phyloP scores from a whole-genome alignment of 1,140 invertebrate species.

The Daktulosphaira vitifoliae region DNA sequence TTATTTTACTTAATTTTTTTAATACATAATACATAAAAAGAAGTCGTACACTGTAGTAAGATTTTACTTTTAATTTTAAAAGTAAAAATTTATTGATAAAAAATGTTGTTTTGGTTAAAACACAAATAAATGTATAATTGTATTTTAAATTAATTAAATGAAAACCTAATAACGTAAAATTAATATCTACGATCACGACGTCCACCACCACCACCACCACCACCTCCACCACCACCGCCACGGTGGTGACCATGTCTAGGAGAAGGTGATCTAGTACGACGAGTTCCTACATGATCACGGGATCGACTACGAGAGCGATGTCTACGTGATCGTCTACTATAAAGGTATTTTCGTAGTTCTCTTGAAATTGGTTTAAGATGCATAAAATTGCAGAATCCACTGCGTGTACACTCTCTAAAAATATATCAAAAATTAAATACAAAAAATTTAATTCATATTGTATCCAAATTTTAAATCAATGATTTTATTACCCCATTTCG shows the following conservation, averaged over 20 bases:
- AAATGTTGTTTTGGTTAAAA: neutral
- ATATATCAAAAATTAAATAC: no score
- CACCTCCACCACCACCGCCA: slow-evolving; percentile 34
- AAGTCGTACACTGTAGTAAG: neutral
- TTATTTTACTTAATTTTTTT: no score
- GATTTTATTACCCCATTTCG: slow-evolving; percentile 85
- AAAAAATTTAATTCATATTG: no score
- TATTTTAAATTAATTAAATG: neutral
- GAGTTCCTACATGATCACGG: slow-evolving; percentile 38
- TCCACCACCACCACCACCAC: slow-evolving; percentile 29
- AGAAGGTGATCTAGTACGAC: slow-evolving; percentile 37
- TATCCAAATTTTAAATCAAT: no score
- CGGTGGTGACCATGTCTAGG: slow-evolving; percentile 28
- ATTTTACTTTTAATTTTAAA: neutral
- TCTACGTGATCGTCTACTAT: slow-evolving; percentile 46
- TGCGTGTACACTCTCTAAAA: slow-evolving; percentile 82
- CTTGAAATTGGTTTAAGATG: slow-evolving; percentile 96
- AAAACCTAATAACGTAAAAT: slow-evolving; percentile 3
- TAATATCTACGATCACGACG: slow-evolving; percentile 29
- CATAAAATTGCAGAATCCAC: slow-evolving; percentile 99
- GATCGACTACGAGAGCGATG: slow-evolving; percentile 37
- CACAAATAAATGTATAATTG: neutral
- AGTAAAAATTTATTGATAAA: neutral
- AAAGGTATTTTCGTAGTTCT: slow-evolving; percentile 75
- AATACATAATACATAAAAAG: no score